These are phyloP conservation scores for Odontesthes bonariensis DNA, from an alignment of 2,113 vertebrate species.

Conservation along the genomic window DNA sequence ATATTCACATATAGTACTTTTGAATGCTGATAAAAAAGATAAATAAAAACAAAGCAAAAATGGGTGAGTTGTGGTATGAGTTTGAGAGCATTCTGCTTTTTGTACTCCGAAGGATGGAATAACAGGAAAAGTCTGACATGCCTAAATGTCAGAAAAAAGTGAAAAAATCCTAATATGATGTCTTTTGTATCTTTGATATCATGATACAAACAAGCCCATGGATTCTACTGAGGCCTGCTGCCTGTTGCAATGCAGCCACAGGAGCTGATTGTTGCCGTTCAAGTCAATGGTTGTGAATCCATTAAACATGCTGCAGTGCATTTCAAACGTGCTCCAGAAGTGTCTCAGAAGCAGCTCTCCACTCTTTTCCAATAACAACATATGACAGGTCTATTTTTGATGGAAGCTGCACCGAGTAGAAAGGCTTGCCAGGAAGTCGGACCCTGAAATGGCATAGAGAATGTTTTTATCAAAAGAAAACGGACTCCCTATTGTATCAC, in stretches of 20 bases:
- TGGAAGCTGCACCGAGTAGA: background rate
- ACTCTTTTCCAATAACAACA: background rate
- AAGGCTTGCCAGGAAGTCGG: background rate
- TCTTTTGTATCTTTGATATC: too few species aligned
- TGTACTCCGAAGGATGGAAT: too few species aligned
- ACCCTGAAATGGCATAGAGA: background rate
- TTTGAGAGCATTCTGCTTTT: too few species aligned
- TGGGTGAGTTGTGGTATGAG: too few species aligned
- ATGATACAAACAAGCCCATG: background rate
- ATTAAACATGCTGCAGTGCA: background rate
- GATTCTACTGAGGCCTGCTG: background rate
- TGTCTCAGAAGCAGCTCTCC: background rate
- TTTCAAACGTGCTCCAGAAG: background rate
- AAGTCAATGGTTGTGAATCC: background rate
- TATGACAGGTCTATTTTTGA: constrained; percentile 10
- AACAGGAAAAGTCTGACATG: too few species aligned
- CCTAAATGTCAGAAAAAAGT: too few species aligned
- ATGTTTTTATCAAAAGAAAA: too few species aligned
- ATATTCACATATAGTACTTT: too few species aligned
- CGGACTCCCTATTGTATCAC: too few species aligned
- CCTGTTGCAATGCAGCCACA: background rate
- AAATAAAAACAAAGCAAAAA: too few species aligned
- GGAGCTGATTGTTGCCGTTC: background rate
- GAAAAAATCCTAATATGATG: too few species aligned
- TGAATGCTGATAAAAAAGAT: too few species aligned